phyloP scores from a whole-genome alignment of 2,113 vertebrate species.

The Pelodiscus sinensis region DNA sequence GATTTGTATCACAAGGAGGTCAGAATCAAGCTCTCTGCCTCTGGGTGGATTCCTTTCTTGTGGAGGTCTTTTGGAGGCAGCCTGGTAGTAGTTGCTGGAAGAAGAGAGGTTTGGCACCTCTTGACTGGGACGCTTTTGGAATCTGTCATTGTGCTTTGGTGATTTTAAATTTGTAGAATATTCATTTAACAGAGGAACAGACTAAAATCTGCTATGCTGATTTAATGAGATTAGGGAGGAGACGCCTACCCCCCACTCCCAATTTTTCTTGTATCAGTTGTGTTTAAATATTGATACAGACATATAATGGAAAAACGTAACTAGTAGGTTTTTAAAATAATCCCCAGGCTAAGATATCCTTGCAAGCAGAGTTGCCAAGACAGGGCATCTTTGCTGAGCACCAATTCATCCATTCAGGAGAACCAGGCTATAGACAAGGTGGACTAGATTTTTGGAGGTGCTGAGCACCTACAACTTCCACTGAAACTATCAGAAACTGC shows the following conservation, averaged over 20 bases:
- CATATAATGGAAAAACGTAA: constrained; percentile 64
- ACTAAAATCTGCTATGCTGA: constrained; percentile 65
- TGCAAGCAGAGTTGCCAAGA: constrained; percentile 53
- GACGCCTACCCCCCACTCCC: constrained; percentile 11
- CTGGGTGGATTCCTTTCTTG: neutral
- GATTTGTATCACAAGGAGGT: neutral
- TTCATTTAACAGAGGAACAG: constrained; percentile 69
- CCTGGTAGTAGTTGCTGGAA: neutral
- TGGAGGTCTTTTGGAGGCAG: neutral
- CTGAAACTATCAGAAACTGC: neutral
- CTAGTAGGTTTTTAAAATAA: constrained; percentile 68
- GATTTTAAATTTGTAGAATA: constrained; percentile 71
- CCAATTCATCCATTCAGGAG: neutral
- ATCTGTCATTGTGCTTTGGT: constrained; percentile 48
- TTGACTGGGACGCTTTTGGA: constrained; percentile 60
- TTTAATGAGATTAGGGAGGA: constrained; percentile 69
- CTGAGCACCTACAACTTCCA: neutral
- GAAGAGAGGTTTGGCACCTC: neutral
- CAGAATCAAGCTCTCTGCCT: neutral
- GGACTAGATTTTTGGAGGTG: neutral
- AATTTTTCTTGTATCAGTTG: constrained; percentile 70
- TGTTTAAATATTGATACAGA: constrained; percentile 77
- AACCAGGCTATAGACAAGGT: neutral
- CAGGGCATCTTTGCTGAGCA: neutral
- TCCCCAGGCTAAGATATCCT: constrained; percentile 59